Conservation (phyloP, 2,888 invertebrate genomes). For the Oasisia sp. region DNA sequence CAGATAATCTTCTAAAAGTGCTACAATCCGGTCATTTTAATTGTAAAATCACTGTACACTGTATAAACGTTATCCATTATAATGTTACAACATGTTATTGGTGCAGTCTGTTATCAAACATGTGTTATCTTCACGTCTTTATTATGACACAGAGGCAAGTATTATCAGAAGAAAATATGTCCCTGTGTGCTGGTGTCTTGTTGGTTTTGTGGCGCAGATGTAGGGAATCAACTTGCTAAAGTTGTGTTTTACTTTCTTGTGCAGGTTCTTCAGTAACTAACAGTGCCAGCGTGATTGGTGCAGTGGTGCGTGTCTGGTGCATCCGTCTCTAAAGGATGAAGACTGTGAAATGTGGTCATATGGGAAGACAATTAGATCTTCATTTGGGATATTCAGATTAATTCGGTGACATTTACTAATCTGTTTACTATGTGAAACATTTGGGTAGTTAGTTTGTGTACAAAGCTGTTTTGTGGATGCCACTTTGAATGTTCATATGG, state of each 20-base stretch:
- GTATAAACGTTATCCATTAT: too few relatives aligned
- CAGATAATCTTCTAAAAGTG: too few relatives aligned
- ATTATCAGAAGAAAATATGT: background rate
- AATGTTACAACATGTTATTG: too few relatives aligned
- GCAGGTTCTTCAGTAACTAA: slow-evolving; percentile 13
- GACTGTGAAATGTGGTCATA: background rate
- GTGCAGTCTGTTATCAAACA: too few relatives aligned
- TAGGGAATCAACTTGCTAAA: background rate
- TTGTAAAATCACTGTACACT: too few relatives aligned
- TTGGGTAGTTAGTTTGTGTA: background rate
- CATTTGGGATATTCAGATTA: background rate
- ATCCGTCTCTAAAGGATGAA: background rate
- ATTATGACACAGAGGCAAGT: background rate
- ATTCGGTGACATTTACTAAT: background rate
- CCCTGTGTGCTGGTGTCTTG: background rate
- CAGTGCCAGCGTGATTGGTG: background rate
- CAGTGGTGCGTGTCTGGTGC: background rate
- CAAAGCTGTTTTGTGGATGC: background rate
- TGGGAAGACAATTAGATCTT: background rate
- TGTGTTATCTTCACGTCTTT: background rate
- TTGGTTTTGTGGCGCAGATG: background rate
- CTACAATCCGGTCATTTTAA: too few relatives aligned
- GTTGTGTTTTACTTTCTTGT: background rate
- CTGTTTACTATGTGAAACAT: background rate
- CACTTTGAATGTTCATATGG: background rate